Evolutionary conservation across 2,888 invertebrate species (phyloP), one percentile per base, ranked within the genome.

Genomic region (Esperia sulphurella): DNA sequence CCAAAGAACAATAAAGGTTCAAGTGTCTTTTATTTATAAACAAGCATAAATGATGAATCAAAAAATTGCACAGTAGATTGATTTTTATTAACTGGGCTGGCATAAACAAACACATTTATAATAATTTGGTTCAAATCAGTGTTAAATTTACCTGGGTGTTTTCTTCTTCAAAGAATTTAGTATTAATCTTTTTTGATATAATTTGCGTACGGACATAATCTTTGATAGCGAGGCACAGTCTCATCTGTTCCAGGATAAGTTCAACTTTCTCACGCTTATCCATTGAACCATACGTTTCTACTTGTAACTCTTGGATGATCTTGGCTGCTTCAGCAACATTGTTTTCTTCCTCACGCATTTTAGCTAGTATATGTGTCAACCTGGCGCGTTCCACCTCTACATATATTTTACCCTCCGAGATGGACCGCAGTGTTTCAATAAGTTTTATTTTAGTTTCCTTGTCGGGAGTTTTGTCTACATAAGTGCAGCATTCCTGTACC

Each of bases 321-420:
- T 95, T 93, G 0, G 98, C 97, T 12, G 99, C 99, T 65, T 96
- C 97, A 6, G 94, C 91, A 1, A 97, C 91, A 77, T 97, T 94
- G 12, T 94, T 94, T 71, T 96, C 96, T 1, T 94, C 93, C 69
- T 98, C 95, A 55, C 96, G 94, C 48, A 96, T 94, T 72, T 95
- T 93, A 0, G 96, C 96, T 53, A 98, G 82, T 60, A 95, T 96
- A 68, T 98, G 96, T 0, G 99, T 99, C 6, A 99, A 89, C 47
- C 99, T 92, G 4, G 99, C 99, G 65, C 99, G 91, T 83, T 99
- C 99, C 8, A 98, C 98, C 91, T 99, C 99, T n/a, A 99, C 99
- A 79, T 99, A 99, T 58, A 99, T 99, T 93, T 99, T 99, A 58
- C 99, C 99, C 75, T 98, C 98, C 0, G 99, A 99, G 1, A 99